Evolutionary conservation across 2,113 vertebrate genomes (phyloP).

Genomic region (Sturnus vulgaris): DNA sequence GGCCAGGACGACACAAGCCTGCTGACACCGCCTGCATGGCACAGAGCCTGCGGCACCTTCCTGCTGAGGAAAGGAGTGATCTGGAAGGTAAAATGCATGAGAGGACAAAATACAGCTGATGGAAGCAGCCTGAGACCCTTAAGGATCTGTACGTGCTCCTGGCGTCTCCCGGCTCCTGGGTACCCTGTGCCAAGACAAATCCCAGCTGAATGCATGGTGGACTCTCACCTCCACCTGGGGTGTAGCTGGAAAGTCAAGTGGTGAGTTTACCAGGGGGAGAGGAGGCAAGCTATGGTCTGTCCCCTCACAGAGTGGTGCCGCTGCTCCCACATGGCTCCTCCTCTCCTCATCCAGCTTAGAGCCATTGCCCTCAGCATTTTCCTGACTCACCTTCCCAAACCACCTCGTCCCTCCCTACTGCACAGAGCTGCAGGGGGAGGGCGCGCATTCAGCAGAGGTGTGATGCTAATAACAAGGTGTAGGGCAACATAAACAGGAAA

Average conservation of each 20-base stretch:
- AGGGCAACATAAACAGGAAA: slow-evolving; percentile 36
- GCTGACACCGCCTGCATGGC: rapidly evolving
- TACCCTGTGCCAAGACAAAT: background rate
- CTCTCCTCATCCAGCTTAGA: background rate
- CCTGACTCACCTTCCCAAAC: background rate
- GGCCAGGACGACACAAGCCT: rapidly evolving
- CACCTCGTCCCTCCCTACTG: rapidly evolving
- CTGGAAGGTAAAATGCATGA: background rate
- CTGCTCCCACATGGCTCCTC: background rate
- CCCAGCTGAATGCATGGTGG: background rate
- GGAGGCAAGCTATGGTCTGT: background rate
- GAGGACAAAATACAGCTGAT: background rate
- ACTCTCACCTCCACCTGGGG: background rate
- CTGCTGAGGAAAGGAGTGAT: background rate
- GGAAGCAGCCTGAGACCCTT: background rate
- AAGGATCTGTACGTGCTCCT: background rate
- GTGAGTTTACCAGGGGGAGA: background rate
- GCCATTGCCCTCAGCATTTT: rapidly evolving
- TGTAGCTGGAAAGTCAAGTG: background rate
- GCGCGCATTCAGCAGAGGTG: background rate
- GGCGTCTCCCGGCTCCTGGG: background rate
- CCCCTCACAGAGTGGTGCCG: rapidly evolving
- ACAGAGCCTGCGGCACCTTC: background rate
- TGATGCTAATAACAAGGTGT: background rate
- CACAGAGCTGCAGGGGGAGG: background rate